phyloP scores from a whole-genome alignment of 2,888 invertebrate species.

The Euzophera pinguis region DNA sequence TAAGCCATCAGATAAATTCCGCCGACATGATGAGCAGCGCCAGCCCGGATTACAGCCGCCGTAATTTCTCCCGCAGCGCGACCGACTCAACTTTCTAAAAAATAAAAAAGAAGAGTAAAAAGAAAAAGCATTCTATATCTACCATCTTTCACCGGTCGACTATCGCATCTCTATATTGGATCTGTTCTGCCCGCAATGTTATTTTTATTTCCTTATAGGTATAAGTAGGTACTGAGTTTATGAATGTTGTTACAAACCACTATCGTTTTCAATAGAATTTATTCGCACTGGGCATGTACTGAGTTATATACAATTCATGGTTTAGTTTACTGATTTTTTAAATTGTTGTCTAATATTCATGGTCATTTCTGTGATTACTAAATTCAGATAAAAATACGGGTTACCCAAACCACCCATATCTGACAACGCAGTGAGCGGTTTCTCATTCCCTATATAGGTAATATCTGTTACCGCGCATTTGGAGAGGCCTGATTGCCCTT shows the following conservation, averaged over 20 bases:
- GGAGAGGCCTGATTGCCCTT: conserved; percentile 67
- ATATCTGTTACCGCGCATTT: conserved; percentile 63
- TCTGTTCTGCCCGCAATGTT: conserved; percentile 35
- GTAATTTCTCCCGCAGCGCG: conserved; percentile 73
- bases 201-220: conserved; percentile 34
- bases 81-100: conserved; percentile 77
- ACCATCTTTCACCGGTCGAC: conserved; percentile 74
- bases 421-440: conserved; percentile 56
- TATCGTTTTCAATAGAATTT: conserved; percentile 29
- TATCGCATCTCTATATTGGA: conserved; percentile 52
- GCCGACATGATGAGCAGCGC: conserved; percentile 61
- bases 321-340: not conserved
- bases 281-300: not conserved
- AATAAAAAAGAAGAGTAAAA: conserved; percentile 70
- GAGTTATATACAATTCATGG: not conserved
- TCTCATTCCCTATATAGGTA: conserved; percentile 62
- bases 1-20: conserved; percentile 51
- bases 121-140: conserved; percentile 68
- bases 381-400: conserved; percentile 13
- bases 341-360: no score
- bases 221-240: conserved; percentile 25
- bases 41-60: conserved; percentile 50
- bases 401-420: conserved; percentile 49
- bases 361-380: no score
- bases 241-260: conserved; percentile 24